These are phyloP conservation scores for Lasiurus borealis DNA, from an alignment of 2,113 vertebrate genomes.

Conservation along the genomic window DNA sequence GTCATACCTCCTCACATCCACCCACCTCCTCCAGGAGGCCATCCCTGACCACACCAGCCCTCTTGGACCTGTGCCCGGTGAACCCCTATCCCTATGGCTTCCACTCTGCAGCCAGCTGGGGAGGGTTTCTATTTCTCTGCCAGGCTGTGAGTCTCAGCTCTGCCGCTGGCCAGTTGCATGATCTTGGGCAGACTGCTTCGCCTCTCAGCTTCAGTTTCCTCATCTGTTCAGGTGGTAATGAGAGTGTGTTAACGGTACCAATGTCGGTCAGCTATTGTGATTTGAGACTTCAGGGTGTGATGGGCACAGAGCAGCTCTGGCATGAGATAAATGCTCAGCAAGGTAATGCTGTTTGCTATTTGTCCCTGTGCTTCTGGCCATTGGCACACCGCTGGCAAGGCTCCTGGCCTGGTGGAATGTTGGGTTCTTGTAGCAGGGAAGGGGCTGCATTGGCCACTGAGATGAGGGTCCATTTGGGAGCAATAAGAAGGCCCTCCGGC, in stretches of 20 bases:
- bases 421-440: not conserved
- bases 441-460: not conserved
- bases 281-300: not conserved
- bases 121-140: not conserved
- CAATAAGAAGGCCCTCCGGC: not conserved
- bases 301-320: not conserved
- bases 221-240: not conserved
- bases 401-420: not conserved
- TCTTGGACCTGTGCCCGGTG: not conserved
- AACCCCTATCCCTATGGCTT: not conserved
- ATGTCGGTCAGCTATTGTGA: not conserved
- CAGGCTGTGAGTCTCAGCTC: not conserved
- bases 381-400: fast-evolving
- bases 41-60: not conserved
- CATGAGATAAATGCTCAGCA: fast-evolving
- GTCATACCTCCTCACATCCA: not conserved
- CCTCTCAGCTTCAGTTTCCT: not conserved
- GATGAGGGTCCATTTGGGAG: not conserved
- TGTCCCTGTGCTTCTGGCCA: too few relatives aligned
- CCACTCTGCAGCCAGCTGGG: not conserved
- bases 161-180: not conserved
- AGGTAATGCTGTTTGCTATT: too few relatives aligned
- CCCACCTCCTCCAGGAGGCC: conserved; percentile 2
- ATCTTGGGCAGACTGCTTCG: not conserved
- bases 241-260: not conserved